Evolutionary conservation across 2,888 invertebrate genomes (phyloP).

Genomic region (Machimus atricapillus): DNA sequence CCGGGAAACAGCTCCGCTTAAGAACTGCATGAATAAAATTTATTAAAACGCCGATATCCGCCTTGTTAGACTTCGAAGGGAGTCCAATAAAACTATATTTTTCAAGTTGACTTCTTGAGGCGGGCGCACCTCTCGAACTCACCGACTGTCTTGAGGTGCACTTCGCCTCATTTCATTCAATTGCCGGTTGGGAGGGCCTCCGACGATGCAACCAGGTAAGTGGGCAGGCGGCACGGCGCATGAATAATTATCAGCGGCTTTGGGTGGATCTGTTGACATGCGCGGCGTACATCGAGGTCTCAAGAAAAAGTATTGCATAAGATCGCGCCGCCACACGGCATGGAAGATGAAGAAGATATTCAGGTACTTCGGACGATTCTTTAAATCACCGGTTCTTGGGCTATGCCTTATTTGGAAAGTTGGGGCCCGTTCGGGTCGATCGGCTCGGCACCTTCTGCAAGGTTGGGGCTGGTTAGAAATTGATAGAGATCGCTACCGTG

Average conservation of each 20-base stretch:
- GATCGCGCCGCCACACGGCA: background rate
- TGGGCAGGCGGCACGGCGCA: background rate
- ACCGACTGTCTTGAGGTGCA: background rate
- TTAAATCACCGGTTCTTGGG: background rate
- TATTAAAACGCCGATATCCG: conserved; percentile 1
- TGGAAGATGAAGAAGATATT: background rate
- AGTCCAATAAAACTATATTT: background rate
- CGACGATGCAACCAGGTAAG: background rate
- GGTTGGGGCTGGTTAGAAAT: background rate
- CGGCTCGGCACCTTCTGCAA: background rate
- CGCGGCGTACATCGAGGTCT: background rate
- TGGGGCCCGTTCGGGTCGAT: background rate
- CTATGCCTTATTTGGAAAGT: background rate
- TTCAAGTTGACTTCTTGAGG: background rate
- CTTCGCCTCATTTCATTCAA: background rate
- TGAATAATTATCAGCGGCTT: background rate
- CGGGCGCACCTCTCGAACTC: background rate
- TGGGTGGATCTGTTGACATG: background rate
- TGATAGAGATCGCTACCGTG: background rate
- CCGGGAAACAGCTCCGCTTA: background rate
- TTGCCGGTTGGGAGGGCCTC: background rate
- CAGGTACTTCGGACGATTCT: background rate
- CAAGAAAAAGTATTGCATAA: background rate
- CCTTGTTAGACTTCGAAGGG: background rate
- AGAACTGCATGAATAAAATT: background rate